phyloP scores from a whole-genome alignment of 1,140 invertebrate genomes.

The Lycorma delicatula region DNA sequence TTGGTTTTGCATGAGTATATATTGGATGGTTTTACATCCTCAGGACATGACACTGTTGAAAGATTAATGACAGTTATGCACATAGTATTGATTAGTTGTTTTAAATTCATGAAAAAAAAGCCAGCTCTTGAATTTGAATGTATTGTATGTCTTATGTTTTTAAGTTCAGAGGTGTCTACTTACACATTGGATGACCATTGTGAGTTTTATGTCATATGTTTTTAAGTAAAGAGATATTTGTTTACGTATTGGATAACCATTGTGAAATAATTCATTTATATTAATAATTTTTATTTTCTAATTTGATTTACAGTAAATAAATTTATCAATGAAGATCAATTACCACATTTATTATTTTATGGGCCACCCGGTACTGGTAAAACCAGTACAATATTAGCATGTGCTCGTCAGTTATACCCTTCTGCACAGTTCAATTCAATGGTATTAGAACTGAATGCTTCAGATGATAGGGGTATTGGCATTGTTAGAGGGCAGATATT shows the following conservation, averaged over 20 bases:
- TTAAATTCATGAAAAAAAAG: no score
- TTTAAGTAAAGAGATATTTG: neutral
- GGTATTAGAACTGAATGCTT: slow-evolving; percentile 94
- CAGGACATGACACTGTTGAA: no score
- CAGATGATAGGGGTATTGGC: slow-evolving; percentile 96
- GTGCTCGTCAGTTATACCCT: slow-evolving; percentile 87
- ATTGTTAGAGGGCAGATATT: slow-evolving; percentile 93
- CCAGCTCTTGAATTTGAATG: neutral
- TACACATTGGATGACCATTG: neutral
- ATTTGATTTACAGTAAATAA: slow-evolving; percentile 65
- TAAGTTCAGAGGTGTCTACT: neutral
- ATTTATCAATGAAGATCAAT: slow-evolving; percentile 84
- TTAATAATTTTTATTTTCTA: slow-evolving; percentile 1
- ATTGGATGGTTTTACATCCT: no score
- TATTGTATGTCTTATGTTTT: no score
- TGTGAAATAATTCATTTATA: slow-evolving; percentile 4
- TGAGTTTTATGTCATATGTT: neutral
- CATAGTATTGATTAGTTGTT: no score
- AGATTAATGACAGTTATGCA: no score
- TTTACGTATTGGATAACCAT: neutral
- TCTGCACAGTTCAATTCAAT: slow-evolving; percentile 79
- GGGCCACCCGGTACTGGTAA: slow-evolving; percentile 98
- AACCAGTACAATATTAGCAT: slow-evolving; percentile 96
- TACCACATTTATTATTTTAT: slow-evolving; percentile 97
- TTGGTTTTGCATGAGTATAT: no score